A percentile compares a stretch with the other conserved stretches of the same genome.
These are phyloP conservation scores for Ophion ventricosus DNA, from an alignment of 2,888 invertebrate genomes.

Conservation along the genomic window DNA sequence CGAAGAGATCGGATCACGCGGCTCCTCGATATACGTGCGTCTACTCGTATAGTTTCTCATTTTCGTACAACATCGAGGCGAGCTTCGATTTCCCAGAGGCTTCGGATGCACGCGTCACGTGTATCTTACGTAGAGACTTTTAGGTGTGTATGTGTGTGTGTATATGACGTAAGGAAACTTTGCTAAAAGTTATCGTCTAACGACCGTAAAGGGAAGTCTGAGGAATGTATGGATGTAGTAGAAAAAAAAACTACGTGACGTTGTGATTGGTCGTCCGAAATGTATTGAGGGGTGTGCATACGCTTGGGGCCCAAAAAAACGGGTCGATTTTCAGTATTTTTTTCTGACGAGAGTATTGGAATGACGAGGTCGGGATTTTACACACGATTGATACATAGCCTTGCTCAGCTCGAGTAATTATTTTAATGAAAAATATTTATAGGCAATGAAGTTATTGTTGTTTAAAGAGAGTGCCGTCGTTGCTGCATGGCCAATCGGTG, in stretches of 20 bases:
- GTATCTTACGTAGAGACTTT: conserved; percentile 35
- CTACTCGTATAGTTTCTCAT: conserved; percentile 7
- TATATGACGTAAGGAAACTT: conserved; percentile 24
- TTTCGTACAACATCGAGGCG: conserved; percentile 14
- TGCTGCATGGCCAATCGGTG: too few relatives aligned
- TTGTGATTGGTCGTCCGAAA: conserved; percentile 55
- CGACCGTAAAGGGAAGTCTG: conserved; percentile 8
- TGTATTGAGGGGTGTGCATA: conserved; percentile 46
- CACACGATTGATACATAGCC: too few relatives aligned
- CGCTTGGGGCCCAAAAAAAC: too few relatives aligned
- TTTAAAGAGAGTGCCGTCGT: too few relatives aligned
- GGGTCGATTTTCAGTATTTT: too few relatives aligned
- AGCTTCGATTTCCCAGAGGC: conserved; percentile 54
- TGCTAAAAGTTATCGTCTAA: conserved; percentile 40
- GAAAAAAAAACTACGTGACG: conserved; percentile 42
- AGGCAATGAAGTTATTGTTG: not conserved
- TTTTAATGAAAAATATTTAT: too few relatives aligned
- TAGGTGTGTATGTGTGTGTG: not conserved
- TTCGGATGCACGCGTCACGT: conserved; percentile 38
- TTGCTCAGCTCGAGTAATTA: too few relatives aligned
- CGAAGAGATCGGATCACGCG: conserved; percentile 23
- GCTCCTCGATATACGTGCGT: conserved; percentile 16
- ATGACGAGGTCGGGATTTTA: too few relatives aligned
- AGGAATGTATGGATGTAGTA: conserved; percentile 48
- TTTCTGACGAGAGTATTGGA: too few relatives aligned